Base-by-base conservation (phyloP, 2,888 invertebrate species). In the Orthosia gracilis region DNA sequence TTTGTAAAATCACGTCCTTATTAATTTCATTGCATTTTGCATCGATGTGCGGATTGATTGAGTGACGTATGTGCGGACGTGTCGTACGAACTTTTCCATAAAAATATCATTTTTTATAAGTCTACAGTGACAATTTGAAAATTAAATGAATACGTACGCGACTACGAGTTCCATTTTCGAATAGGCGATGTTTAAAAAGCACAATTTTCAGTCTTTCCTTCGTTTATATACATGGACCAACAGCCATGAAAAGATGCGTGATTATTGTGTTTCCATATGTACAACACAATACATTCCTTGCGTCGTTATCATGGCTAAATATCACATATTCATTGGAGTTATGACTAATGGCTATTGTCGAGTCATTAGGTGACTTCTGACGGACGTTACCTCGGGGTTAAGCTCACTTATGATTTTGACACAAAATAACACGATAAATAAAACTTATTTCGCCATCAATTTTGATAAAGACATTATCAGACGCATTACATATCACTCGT, bases 201-300 rank as follows among this genome's bases (percentile, higher is more conserved):
- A 85, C 87, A 82, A 85, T 87, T 89, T 90, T 94, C 95, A 96
- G 95, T 96, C 96, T 96, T 96, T 92, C 94, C 91, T 94, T 91
- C 89, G 73, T 84, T 92, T 94, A 95, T 94, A 89, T 95, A 95
- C 94, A 94, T 94, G 94, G 94, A 94, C 95, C 82, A 73, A 81
- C 76, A 84, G 78, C 81, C 84, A 84, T 81, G 82, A 85, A 82
- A 78, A 79, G 71, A 76, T 85, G 76, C 75, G 76, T 78, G 72
- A 69, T 82, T 76, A 80, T 82, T 85, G 83, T 81, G 83, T 85
- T 82, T 59, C 74, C 86, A 87, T 88, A 88, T 88, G 87, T 86
- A 85, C 86, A 84, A 86, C 81, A 85, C 87, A 83, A 85, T 77
- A 76, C 78, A 82, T 78, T 81, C 76, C 72, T 57, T 82, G 76